Conservation (phyloP, 2,888 invertebrate species). For the Cephus pulcher region DNA sequence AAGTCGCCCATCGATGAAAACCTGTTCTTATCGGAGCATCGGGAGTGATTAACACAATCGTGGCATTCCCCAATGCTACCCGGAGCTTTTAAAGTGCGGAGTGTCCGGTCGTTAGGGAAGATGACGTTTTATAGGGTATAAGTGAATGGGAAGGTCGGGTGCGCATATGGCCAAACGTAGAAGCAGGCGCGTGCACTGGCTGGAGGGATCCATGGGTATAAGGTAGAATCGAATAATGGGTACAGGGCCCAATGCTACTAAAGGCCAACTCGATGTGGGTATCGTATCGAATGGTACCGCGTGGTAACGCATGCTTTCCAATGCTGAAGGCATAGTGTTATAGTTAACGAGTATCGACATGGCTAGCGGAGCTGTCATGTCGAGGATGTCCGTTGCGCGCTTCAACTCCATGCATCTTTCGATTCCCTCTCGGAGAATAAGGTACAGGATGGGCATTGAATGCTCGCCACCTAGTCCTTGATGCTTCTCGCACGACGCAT, state of each 20-base stretch:
- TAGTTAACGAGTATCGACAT: conserved; percentile 54
- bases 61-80: background rate
- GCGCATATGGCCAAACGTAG: background rate
- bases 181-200: background rate
- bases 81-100: background rate
- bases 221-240: conserved; percentile 1
- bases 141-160: background rate
- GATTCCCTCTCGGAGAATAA: conserved; percentile 17
- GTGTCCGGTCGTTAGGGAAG: background rate
- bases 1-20: background rate
- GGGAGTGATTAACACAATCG: background rate
- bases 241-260: background rate
- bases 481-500: conserved; percentile 1
- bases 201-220: background rate
- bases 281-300: conserved; percentile 18
- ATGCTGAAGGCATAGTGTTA: conserved; percentile 35
- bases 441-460: conserved; percentile 21
- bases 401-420: conserved; percentile 24
- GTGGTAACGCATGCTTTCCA: conserved; percentile 20
- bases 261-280: conserved; percentile 32
- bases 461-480: conserved; percentile 12
- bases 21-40: background rate
- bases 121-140: background rate
- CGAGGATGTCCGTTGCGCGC: conserved; percentile 34
- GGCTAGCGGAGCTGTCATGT: conserved; percentile 49